phyloP scores from a whole-genome alignment of 2,797 vertebrate genomes.

The Pantherophis alleghaniensis region DNA sequence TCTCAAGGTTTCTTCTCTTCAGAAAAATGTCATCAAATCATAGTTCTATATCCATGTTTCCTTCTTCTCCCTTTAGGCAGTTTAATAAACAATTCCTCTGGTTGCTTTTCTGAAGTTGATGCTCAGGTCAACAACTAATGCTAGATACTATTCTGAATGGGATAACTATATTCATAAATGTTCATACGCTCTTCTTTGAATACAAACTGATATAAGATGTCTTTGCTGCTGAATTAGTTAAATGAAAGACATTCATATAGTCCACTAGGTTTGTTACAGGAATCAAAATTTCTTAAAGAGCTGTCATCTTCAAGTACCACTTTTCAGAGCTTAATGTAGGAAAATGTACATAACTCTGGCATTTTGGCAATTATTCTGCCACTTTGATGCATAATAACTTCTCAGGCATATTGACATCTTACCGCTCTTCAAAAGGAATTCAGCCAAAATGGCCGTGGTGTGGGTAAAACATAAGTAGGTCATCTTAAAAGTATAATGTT shows the following conservation, averaged over 20 bases:
- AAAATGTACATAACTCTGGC: constrained; percentile 8
- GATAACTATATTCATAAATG: not conserved
- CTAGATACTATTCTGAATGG: not conserved
- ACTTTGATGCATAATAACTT: not conserved
- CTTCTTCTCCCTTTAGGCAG: not conserved
- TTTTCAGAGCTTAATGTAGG: constrained; percentile 9
- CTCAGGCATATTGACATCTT: not conserved
- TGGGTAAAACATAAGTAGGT: not conserved
- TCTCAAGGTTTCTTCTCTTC: not conserved
- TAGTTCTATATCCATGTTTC: not conserved
- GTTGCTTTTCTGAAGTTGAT: not conserved
- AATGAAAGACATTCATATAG: constrained; percentile 5
- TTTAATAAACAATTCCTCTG: not conserved
- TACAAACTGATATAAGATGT: not conserved
- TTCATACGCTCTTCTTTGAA: constrained; percentile 12
- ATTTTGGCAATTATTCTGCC: constrained; percentile 21
- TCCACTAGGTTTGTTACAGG: constrained; percentile 11
- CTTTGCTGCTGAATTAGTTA: not conserved
- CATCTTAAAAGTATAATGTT: not conserved
- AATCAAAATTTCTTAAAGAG: not conserved
- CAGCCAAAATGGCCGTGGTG: not conserved
- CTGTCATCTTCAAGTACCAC: constrained; percentile 11
- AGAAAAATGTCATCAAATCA: not conserved
- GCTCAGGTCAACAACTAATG: not conserved
- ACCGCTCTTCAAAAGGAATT: accelerated